Conservation (phyloP, 2,888 invertebrate species). For the Aporophyla nigra region DNA sequence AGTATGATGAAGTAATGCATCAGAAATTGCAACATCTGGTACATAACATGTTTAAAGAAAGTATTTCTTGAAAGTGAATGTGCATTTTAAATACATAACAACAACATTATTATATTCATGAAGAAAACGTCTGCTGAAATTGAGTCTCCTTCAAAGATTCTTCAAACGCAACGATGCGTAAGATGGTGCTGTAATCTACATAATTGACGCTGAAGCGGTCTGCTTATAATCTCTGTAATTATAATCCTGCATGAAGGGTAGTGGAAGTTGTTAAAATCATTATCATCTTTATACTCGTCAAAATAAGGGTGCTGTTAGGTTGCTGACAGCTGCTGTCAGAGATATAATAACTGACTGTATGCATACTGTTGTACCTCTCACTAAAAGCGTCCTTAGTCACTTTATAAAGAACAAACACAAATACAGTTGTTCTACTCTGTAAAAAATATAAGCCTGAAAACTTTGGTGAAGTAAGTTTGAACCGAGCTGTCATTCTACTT, state of each 20-base stretch:
- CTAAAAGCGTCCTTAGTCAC: not conserved
- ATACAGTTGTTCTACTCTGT: not conserved
- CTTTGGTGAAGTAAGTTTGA: too few relatives aligned
- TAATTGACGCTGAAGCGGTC: slow-evolving; percentile 5
- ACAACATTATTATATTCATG: not conserved
- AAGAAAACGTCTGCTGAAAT: slow-evolving; percentile 32
- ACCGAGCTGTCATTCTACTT: too few relatives aligned
- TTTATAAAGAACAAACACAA: not conserved
- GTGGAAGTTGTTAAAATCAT: too few relatives aligned
- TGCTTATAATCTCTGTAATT: not conserved
- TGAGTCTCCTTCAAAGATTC: slow-evolving; percentile 18
- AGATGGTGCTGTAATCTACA: slow-evolving; percentile 4
- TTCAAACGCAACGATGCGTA: slow-evolving; percentile 18
- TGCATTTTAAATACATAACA: slow-evolving; percentile 4
- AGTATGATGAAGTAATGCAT: not conserved
- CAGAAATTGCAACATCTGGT: not conserved
- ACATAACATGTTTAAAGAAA: not conserved
- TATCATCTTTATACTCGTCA: too few relatives aligned
- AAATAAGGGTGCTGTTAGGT: too few relatives aligned
- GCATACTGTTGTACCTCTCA: not conserved
- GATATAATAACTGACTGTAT: too few relatives aligned
- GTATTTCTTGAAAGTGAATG: slow-evolving; percentile 45
- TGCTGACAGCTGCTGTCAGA: too few relatives aligned
- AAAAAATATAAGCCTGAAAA: too few relatives aligned
- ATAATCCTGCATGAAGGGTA: not conserved